Base-by-base conservation (phyloP, 1,140 invertebrate genomes). In the Pseudobourletiella spinata region DNA sequence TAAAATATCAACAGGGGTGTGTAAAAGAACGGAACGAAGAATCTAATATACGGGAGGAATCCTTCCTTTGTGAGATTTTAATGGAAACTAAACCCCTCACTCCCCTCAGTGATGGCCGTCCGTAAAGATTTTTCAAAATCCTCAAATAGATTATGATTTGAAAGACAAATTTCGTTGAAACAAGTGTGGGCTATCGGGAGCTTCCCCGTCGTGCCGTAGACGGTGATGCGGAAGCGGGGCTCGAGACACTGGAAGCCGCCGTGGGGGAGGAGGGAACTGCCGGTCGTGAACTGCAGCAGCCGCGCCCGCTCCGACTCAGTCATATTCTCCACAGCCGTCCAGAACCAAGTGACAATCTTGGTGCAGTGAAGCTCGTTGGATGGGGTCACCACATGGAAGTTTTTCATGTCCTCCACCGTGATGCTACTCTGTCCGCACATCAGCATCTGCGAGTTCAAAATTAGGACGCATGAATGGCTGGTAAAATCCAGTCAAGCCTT, bases 81-180 rank as follows among this genome's bases (percentile, higher is more conserved):
- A 18, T 55, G 30, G 18, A 55, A 55, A 35, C 52, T 35, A 35
- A 55, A 55, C 3, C 52, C 52, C 20, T 55, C 52, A 35, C 32
- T 32, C 8, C 52, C 52, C 29, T 55, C 52, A 55, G 32, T 32
- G 3, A 55, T 55, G 29, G 52, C 52, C 11, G 52, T 55, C 20
- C 6, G 4, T 32, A 55, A 55, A n/a, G 52, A 55, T 35, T 89
- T 72, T 72, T 95, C 91, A 71, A 97, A 91, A 68, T 91, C 86
- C 77, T 96, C 91, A 76, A 93, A 95, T 68, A 82, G 85, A 71
- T 92, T 89, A 76, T 95, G 95, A 76, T 93, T 89, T 11, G 93
- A 91, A 70, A 96, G 79, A 77, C 91, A 95, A 46, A 96, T 82
- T 77, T 95, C 91, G 82, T 95, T 95, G 76, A 95, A 95, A 79